Percentiles rank a stretch among this genome's conserved stretches.
These are phyloP conservation scores for Ctena decussata DNA, from an alignment of 2,888 invertebrate species.

Conservation along the genomic window DNA sequence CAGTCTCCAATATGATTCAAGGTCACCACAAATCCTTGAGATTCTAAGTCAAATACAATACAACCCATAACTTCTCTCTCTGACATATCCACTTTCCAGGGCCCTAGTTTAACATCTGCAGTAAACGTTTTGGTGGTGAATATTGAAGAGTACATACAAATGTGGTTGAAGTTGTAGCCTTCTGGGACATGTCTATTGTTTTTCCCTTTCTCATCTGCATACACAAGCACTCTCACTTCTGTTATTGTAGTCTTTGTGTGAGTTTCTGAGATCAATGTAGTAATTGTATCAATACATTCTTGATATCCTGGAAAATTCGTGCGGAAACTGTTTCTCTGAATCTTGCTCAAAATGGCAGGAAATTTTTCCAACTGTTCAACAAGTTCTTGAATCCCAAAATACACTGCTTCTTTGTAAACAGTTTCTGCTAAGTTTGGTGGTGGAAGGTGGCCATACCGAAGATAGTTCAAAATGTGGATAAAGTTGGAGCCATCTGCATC, in stretches of 20 bases:
- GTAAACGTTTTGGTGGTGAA: constrained; percentile 30
- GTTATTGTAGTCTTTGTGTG: constrained; percentile 53
- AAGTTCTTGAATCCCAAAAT: constrained; percentile 80
- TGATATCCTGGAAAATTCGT: constrained; percentile 71
- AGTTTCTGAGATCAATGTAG: constrained; percentile 49
- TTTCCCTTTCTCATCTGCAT: constrained; percentile 40
- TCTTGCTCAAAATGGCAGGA: constrained; percentile 73
- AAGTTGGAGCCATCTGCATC: constrained; percentile 83
- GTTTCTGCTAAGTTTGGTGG: constrained; percentile 67
- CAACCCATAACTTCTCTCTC: constrained; percentile 75
- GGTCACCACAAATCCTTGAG: constrained; percentile 70
- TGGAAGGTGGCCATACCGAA: constrained; percentile 81
- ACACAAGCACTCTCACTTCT: constrained; percentile 61
- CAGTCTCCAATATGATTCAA: constrained; percentile 51
- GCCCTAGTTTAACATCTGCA: constrained; percentile 68
- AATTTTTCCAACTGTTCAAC: constrained; percentile 75
- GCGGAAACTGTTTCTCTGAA: constrained; percentile 72
- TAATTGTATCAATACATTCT: constrained; percentile 65
- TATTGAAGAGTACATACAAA: constrained; percentile 56
- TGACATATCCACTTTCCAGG: constrained; percentile 60
- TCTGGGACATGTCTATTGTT: constrained; percentile 5
- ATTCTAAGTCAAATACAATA: constrained; percentile 67
- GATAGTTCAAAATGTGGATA: constrained; percentile 79
- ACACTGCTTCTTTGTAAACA: constrained; percentile 82
- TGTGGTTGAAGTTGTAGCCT: constrained; percentile 66